Evolutionary conservation across 2,888 invertebrate species (phyloP).

Genomic region (Phorcus lineatus): DNA sequence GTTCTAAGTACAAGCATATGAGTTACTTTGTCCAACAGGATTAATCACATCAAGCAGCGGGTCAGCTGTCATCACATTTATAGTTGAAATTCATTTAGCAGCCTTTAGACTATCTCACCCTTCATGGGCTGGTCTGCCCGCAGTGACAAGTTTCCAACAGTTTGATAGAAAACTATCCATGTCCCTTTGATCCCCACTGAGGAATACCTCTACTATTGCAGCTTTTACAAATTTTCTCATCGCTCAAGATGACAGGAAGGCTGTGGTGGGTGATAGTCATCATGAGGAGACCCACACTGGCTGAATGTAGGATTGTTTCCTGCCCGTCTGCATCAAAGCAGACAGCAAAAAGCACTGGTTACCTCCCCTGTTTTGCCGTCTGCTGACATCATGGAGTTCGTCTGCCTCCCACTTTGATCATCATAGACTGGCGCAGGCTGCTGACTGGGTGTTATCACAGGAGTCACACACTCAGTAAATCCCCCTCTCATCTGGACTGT

Average conservation of each 20-base stretch:
- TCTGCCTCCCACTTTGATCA: constrained; percentile 2
- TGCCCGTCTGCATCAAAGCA: background rate
- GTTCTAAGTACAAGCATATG: background rate
- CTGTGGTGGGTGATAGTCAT: background rate
- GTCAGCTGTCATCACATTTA: background rate
- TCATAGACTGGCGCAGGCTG: background rate
- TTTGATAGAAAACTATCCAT: background rate
- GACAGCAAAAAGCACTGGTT: background rate
- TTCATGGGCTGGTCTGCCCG: background rate
- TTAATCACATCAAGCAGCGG: background rate
- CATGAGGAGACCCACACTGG: background rate
- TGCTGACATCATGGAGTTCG: background rate
- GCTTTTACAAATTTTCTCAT: constrained; percentile 24
- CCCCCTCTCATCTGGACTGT: background rate
- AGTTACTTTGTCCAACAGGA: background rate
- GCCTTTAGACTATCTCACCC: background rate
- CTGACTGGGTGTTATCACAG: background rate
- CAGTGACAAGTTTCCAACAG: background rate
- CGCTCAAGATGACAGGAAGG: constrained; percentile 14
- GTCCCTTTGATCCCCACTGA: background rate
- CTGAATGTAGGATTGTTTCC: background rate
- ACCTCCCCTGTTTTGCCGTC: background rate
- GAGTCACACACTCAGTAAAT: background rate
- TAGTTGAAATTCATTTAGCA: background rate
- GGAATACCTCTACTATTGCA: background rate